phyloP scores from a whole-genome alignment of 1,140 invertebrate genomes.

The Sycophaga agraensis region DNA sequence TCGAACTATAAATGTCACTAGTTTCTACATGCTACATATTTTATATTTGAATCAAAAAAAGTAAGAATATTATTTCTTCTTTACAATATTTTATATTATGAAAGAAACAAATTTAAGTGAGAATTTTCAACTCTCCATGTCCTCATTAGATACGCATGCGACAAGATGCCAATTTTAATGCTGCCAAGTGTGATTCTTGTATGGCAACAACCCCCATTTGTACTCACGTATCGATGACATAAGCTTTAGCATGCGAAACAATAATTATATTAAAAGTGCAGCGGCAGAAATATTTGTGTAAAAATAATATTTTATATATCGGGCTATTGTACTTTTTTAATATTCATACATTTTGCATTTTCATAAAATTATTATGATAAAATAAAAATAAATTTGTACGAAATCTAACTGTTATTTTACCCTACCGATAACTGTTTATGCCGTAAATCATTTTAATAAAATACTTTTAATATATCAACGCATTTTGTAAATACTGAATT shows the following conservation, averaged over 20 bases:
- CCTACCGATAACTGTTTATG: no score
- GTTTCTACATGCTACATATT: slow-evolving; percentile 17
- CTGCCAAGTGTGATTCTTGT: slow-evolving; percentile 34
- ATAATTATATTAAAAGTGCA: slow-evolving; percentile 36
- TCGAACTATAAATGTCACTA: slow-evolving; percentile 14
- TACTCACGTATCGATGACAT: slow-evolving; percentile 24
- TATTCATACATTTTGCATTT: slow-evolving; percentile 52
- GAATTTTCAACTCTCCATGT: neutral
- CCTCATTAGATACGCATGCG: neutral
- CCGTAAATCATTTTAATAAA: no score
- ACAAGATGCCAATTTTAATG: neutral
- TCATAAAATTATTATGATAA: slow-evolving; percentile 49
- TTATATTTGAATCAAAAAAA: slow-evolving; percentile 12
- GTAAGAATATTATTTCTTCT: neutral
- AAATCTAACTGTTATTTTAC: no score
- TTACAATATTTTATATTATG: slow-evolving; percentile 14
- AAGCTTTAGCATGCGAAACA: slow-evolving; percentile 22
- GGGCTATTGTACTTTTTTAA: slow-evolving; percentile 59
- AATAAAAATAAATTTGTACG: slow-evolving; percentile 53
- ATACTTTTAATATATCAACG: no score
- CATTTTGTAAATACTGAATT: no score
- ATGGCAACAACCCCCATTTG: slow-evolving; percentile 30
- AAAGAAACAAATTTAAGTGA: slow-evolving; percentile 1
- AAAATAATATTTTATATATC: slow-evolving; percentile 58
- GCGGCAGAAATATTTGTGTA: slow-evolving; percentile 48